phyloP scores from a whole-genome alignment of 1,140 invertebrate species.

The Eumaeus atala region DNA sequence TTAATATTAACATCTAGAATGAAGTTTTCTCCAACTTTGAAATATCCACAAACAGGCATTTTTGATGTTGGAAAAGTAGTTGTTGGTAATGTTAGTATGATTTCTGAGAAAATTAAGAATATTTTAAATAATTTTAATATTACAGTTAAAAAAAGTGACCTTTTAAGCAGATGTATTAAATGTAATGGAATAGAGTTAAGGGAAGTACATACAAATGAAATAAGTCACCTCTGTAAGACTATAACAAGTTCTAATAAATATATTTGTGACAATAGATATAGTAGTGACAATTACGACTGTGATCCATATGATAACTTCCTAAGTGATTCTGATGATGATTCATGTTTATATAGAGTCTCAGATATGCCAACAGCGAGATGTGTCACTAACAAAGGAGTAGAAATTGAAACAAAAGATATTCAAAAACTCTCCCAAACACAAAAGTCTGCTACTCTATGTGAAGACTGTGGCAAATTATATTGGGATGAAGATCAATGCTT shows the following conservation, averaged over 20 bases:
- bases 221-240: constrained; percentile 36
- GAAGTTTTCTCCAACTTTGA: constrained; percentile 42
- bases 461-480: constrained; percentile 56
- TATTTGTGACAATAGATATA: constrained; percentile 25
- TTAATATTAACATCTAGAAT: constrained; percentile 46
- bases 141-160: constrained; percentile 37
- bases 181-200: constrained; percentile 48
- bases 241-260: constrained; percentile 24
- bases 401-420: constrained; percentile 42
- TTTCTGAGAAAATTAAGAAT: constrained; percentile 45
- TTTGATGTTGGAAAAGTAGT: constrained; percentile 41
- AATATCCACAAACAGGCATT: constrained; percentile 53
- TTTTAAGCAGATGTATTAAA: constrained; percentile 49
- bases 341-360: constrained; percentile 24
- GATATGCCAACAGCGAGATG: constrained; percentile 27
- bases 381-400: constrained; percentile 43
- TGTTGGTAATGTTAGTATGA: constrained; percentile 12
- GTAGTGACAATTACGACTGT: constrained; percentile 39
- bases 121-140: constrained; percentile 47
- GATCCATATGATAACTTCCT: constrained; percentile 47
- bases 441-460: constrained; percentile 48
- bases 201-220: constrained; percentile 35
- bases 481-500: constrained; percentile 46
- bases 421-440: constrained; percentile 32
- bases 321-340: constrained; percentile 65